A percentile compares a stretch with the other conserved stretches of the same genome.
Conservation (phyloP, 2,797 vertebrate species). For the Columba guinea region DNA sequence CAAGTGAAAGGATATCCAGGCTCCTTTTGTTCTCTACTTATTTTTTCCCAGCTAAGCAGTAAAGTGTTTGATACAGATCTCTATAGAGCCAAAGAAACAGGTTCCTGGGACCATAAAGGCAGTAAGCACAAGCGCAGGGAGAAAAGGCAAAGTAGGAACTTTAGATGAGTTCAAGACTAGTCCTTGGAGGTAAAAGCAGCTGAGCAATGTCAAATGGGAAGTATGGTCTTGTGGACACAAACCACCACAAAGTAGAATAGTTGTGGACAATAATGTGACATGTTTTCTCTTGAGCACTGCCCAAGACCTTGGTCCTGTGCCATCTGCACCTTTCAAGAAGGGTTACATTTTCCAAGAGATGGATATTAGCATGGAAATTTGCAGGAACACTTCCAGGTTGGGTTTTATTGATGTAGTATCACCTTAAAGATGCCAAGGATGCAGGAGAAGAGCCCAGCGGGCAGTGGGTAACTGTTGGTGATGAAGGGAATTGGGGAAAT, state of each 20-base stretch:
- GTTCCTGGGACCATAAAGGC: neutral
- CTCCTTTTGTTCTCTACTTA: neutral
- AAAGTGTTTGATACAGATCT: neutral
- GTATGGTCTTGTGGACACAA: neutral
- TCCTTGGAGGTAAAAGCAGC: neutral
- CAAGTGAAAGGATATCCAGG: neutral
- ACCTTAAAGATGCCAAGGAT: neutral
- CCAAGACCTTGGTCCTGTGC: neutral
- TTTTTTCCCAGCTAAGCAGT: neutral
- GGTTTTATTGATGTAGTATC: neutral
- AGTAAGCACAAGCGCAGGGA: neutral
- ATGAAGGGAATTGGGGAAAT: neutral
- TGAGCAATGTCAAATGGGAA: neutral
- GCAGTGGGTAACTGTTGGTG: neutral
- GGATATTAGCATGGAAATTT: neutral
- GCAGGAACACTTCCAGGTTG: neutral
- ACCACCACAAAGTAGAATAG: rapidly evolving
- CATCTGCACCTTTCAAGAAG: neutral
- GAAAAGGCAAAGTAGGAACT: neutral
- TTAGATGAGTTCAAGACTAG: neutral
- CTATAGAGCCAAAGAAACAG: rapidly evolving
- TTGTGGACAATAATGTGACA: rapidly evolving
- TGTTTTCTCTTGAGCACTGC: neutral
- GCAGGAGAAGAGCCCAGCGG: rapidly evolving
- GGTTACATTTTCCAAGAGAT: neutral